Evolutionary conservation across 2,888 invertebrate species (phyloP).

Genomic region (Protophormia terraenovae): DNA sequence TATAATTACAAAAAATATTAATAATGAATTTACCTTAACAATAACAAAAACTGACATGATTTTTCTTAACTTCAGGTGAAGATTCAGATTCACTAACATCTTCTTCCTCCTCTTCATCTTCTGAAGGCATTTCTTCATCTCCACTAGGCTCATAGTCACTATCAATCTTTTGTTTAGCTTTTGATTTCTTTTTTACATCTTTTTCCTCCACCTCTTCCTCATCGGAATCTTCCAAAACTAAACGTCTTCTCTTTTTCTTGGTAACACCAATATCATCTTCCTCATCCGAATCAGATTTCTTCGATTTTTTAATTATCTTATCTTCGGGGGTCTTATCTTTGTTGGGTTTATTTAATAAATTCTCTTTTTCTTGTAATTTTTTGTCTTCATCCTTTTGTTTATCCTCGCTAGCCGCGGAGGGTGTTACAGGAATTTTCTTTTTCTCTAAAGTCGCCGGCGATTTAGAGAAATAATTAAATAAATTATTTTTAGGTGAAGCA

Average conservation of each 20-base stretch:
- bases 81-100: conserved; percentile 17
- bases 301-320: conserved; percentile 53
- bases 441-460: conserved; percentile 82
- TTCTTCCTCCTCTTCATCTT: conserved; percentile 11
- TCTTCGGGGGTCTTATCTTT: conserved; percentile 43
- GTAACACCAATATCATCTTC: conserved; percentile 80
- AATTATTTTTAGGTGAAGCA: conserved; percentile 82
- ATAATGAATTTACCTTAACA: background rate
- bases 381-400: conserved; percentile 79
- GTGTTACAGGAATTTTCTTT: conserved; percentile 70
- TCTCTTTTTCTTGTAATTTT: conserved; percentile 64
- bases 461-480: conserved; percentile 87
- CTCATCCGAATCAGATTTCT: conserved; percentile 80
- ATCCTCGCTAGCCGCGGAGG: conserved; percentile 56
- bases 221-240: conserved; percentile 73
- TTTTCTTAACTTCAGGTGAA: conserved; percentile 44
- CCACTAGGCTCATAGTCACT: conserved; percentile 68
- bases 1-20: background rate
- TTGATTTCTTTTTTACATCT: conserved; percentile 23
- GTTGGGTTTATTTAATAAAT: background rate
- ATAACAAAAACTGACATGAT: background rate
- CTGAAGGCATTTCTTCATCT: conserved; percentile 58
- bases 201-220: conserved; percentile 66
- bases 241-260: conserved; percentile 80
- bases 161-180: conserved; percentile 55